Evolutionary conservation across 2,888 invertebrate species (phyloP), one percentile per base, ranked within the genome.

Genomic region (Protonemura montana): DNA sequence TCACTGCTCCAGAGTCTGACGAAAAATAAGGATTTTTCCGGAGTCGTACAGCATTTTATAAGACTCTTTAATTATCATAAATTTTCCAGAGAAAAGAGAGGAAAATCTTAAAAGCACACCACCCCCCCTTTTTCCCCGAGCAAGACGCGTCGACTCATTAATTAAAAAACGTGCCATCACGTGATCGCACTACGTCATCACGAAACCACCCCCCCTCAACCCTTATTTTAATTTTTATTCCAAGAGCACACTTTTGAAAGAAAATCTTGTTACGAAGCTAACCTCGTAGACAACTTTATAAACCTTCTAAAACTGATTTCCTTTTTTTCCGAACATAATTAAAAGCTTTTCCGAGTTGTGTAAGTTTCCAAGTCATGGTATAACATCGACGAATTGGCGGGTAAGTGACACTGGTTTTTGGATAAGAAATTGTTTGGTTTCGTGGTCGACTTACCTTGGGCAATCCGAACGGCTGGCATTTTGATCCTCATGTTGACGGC

Each of bases 391-490:
- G 10, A 3, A 28, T 30, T 35, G 83, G 81, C 3, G 29, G 28
- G 78, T 86, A 27, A 82, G 86, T 27, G 78, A 16, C 29, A 86
- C 86, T 25, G 76, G 82, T 41, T 76, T 41, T 80, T 7, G 85
- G 82, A 76, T 76, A 30, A 77, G 77, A 77, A 85, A 83, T 82
- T 78, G 29, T 21, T 76, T 86, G 28, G 85, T 76, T 81, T 85
- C 86, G n/a, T 59, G 59, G 13, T 59, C 85, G 86, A 92, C 95
- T 95, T 94, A 97, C 97, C 97, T 97, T 97, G 97, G 94, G 97
- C 97, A 94, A 97, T 97, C 94, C 97, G 95, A 94, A 97, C 97
- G 93, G 97, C 97, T 93, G 97, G 97, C 97, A 97, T 97, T 95
- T 97, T 97, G 94, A 97, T 97, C 97, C 97, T 96, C 97, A 97